Evolutionary conservation across 1,140 invertebrate genomes (phyloP), one percentile per base, ranked within the genome.

Genomic region (Drosophila tropicalis): DNA sequence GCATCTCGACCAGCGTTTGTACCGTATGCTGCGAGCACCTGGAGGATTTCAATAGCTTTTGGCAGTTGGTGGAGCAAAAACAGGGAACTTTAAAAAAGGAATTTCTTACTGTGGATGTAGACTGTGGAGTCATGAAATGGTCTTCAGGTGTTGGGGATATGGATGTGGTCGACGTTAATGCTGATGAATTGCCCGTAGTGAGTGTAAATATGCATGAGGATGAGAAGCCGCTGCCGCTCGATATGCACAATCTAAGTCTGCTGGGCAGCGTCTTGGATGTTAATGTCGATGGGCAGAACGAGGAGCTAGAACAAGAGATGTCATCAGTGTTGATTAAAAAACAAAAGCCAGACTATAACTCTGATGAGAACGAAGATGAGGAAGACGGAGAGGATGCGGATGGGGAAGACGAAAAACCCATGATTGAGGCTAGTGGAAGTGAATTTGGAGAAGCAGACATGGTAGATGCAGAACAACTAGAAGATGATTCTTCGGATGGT

Each of bases 31-130:
- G 83, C 34, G 87, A 90, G 47, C 87, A 90, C 51, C 47, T 90
- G 62, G 87, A 90, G 64, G 87, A 90, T 15, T 90, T 90, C 25
- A 73, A 90, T 60, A 80, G 68, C 55, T 90, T 90, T 41, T 90
- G 87, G 83, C 78, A 87, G 72, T 58, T 87, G 44, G 83, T 90
- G 15, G 87, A 87, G 13, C 80, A 90, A 55, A 90, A 90, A 17
- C 87, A 90, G 34, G 70, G 66, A 29, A 84, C 83, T 3, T 73
- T 90, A 17, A 90, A 87, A 29, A 86, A 90, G 60, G 80, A 90
- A 51, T 90, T 90, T 51, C 76, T 90, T 10, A 83, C 77, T 10
- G 87, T 90, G 6, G 82, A 90, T 40, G 83, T 87, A 10, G 87
- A 90, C 22, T 86, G 82, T 3, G 76, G 64, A 2, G 74, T 68